These are phyloP conservation scores for Ophion ellenae DNA, from an alignment of 2,888 invertebrate species.

Conservation along the genomic window DNA sequence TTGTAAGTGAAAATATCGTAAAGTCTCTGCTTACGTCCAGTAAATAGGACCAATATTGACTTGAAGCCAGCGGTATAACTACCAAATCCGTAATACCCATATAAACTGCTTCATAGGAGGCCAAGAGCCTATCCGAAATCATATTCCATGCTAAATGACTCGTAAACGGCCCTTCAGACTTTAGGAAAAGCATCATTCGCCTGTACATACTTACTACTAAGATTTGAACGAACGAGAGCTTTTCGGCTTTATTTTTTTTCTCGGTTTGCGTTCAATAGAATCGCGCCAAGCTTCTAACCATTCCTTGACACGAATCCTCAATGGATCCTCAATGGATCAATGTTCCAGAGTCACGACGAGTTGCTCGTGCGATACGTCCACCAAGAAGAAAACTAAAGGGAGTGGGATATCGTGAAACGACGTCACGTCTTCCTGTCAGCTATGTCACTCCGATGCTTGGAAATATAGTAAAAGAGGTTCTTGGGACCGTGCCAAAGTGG, in stretches of 20 bases:
- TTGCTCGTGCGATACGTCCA: conserved; percentile 44
- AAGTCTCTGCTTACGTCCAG: too few relatives aligned
- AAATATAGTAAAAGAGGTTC: conserved; percentile 48
- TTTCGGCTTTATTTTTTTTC: conserved; percentile 35
- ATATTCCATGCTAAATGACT: background rate
- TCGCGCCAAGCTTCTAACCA: conserved; percentile 65
- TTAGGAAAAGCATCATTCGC: background rate
- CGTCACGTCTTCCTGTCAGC: conserved; percentile 59
- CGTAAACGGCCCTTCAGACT: background rate
- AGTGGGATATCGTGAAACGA: conserved; percentile 12
- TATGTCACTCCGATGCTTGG: conserved; percentile 26
- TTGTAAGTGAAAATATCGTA: too few relatives aligned
- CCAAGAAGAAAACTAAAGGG: background rate
- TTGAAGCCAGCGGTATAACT: too few relatives aligned
- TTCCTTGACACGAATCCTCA: conserved; percentile 67
- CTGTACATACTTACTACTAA: background rate
- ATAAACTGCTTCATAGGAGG: too few relatives aligned
- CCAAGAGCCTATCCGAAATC: background rate
- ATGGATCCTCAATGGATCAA: too few relatives aligned
- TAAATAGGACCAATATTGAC: too few relatives aligned
- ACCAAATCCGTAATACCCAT: too few relatives aligned
- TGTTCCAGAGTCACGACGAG: conserved; percentile 58
- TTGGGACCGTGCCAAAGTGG: conserved; percentile 67
- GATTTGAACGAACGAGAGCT: conserved; percentile 49
- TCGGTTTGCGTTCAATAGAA: conserved; percentile 39